Evolutionary conservation across 1,140 invertebrate genomes (phyloP).

Genomic region (Mesaphorura yosii): DNA sequence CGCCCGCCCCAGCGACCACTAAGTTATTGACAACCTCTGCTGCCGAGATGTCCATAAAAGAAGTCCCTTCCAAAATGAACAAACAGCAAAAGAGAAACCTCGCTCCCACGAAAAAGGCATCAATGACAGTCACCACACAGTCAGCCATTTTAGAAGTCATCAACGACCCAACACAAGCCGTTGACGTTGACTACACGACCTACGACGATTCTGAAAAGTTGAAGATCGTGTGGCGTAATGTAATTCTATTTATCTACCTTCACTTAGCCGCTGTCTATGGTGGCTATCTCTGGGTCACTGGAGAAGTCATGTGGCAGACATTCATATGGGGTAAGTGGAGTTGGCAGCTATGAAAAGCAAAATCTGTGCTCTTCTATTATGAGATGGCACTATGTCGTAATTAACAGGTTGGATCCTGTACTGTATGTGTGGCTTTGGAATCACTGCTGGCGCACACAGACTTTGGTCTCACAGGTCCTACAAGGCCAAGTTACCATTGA

Average conservation of each 20-base stretch:
- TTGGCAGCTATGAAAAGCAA: not conserved
- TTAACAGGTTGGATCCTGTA: slow-evolving; percentile 32
- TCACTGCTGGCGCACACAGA: slow-evolving; percentile 52
- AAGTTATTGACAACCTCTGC: no score
- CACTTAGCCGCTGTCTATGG: slow-evolving; percentile 79
- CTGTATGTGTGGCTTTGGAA: slow-evolving; percentile 37
- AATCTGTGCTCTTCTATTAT: not conserved
- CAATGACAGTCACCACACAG: no score
- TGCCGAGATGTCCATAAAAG: no score
- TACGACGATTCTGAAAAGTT: no score
- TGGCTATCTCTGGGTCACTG: slow-evolving; percentile 60
- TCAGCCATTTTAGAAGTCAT: no score
- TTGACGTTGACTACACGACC: no score
- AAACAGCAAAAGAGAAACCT: not conserved
- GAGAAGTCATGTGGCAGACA: slow-evolving; percentile 46
- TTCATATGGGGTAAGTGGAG: slow-evolving; percentile 57
- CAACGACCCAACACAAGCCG: no score
- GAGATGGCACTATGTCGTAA: not conserved
- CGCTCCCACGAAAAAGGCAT: no score
- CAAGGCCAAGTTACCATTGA: slow-evolving; percentile 45
- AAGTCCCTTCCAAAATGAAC: not conserved
- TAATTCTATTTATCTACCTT: slow-evolving; percentile 68
- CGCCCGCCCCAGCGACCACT: not conserved
- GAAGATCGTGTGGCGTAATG: slow-evolving; percentile 85
- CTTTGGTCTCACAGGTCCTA: slow-evolving; percentile 51